Evolutionary conservation across 2,113 vertebrate genomes (phyloP).

Genomic region (Nanorana parkeri): DNA sequence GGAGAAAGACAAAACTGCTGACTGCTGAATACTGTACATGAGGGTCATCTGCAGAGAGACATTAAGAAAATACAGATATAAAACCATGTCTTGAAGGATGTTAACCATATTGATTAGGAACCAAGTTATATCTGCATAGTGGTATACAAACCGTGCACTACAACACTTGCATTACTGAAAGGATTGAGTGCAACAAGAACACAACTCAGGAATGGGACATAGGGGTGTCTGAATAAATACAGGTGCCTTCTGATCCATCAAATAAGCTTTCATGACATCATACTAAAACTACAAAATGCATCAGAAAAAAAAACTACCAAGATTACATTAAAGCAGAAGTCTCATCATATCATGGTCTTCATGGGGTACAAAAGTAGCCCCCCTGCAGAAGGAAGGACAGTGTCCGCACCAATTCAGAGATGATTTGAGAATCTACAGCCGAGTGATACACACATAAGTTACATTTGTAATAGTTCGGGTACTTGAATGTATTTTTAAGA

Average conservation of each 20-base stretch:
- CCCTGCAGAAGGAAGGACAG: too few species aligned
- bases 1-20: slow-evolving; percentile 98
- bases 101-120: not conserved
- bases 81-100: not conserved
- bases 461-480: too few species aligned
- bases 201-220: not conserved
- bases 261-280: too few species aligned
- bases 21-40: slow-evolving; percentile 98
- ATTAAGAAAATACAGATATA: slow-evolving; percentile 68
- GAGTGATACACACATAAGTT: too few species aligned
- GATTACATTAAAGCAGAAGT: not conserved
- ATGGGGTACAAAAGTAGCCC: too few species aligned
- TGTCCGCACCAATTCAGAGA: too few species aligned
- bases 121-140: not conserved
- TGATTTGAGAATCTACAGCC: too few species aligned
- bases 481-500: too few species aligned
- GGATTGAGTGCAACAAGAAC: not conserved
- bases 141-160: not conserved
- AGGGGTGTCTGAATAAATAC: slow-evolving; percentile 18
- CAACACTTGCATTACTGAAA: not conserved
- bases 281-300: too few species aligned
- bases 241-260: not conserved
- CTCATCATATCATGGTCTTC: too few species aligned
- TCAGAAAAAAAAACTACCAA: not conserved
- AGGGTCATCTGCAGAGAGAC: slow-evolving; percentile 86